phyloP scores from a whole-genome alignment of 2,113 vertebrate genomes.

The Glaucomys volans region DNA sequence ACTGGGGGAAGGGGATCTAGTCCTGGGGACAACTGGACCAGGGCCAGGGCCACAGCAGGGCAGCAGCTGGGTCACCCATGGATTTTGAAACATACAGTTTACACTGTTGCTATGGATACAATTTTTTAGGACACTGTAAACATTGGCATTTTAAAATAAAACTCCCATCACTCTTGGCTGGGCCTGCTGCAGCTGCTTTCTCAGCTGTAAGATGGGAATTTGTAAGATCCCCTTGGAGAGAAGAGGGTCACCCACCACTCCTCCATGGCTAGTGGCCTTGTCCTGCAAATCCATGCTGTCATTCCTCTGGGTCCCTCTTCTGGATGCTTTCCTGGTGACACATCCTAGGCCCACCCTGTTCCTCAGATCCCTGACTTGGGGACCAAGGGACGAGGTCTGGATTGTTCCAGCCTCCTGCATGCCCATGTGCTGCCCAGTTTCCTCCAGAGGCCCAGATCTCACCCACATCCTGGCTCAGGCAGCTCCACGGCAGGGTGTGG shows the following conservation, averaged over 20 bases:
- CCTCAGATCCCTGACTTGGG: neutral
- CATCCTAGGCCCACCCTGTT: neutral
- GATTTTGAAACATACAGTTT: too few species aligned
- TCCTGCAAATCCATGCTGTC: neutral
- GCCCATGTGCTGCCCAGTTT: neutral
- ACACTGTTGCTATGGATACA: too few species aligned
- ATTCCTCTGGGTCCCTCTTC: neutral
- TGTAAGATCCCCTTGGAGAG: neutral
- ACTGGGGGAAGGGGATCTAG: neutral
- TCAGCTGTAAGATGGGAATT: neutral
- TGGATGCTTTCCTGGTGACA: neutral
- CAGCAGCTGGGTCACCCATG: neutral
- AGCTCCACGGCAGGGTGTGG: neutral
- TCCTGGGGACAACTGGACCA: neutral
- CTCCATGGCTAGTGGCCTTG: neutral
- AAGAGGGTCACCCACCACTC: accelerated
- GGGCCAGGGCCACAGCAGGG: too few species aligned
- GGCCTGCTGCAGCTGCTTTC: neutral
- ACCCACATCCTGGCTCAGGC: accelerated
- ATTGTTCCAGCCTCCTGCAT: neutral
- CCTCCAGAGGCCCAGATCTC: neutral
- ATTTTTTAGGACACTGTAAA: too few species aligned
- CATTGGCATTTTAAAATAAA: too few species aligned
- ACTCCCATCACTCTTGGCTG: neutral
- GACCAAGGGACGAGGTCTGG: too few species aligned